Evolutionary conservation across 2,113 vertebrate genomes (phyloP), one percentile per base, ranked within the genome.

Genomic region (Ranitomeya variabilis): DNA sequence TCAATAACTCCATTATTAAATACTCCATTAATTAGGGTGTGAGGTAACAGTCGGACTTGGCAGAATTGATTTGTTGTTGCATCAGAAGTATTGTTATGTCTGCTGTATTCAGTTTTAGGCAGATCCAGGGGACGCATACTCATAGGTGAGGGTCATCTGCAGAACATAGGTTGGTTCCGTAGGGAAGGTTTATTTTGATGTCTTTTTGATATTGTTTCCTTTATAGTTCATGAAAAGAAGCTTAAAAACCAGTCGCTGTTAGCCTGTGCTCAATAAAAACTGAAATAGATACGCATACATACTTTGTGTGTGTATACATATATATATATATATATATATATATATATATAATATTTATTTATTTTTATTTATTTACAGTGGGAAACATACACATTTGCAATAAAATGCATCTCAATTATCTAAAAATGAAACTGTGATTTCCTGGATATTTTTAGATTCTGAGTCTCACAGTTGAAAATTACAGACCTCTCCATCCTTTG

Each of bases 221-320:
- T 67, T 76, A 51, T 19, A 51, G 73, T 21, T 76, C 16, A 76
- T 51, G 73, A 76, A 76, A 76, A 52, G 73, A 76, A 76, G 37
- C 51, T 51, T 51, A 76, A 76, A 76, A 76, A 45, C 73, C 15
- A 3, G 14, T 4, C 15, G 69, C 13, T 73, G 69, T 31, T 26
- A 2, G 26, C 23, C 15, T 73, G 12, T 73, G 19, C 67, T 26
- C n/a, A 13, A 69, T 26, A 69, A 69, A 26, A 13, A 31, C 26
- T 31, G 1, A 31, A 31, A 31, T 31, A 31, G 26, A 31, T 31
- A 31, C 26, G 2, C 26, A 31, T 31, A 31, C 26, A 31, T 31
- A 31, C 26, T 31, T 31, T 31, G 26, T 31, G 26, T 31, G 2
- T 31, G 2, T 31, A 31, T 31, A 31, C 2, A 31, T 31, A 31